Conservation (phyloP, 2,888 invertebrate genomes). For the Meganola albula region DNA sequence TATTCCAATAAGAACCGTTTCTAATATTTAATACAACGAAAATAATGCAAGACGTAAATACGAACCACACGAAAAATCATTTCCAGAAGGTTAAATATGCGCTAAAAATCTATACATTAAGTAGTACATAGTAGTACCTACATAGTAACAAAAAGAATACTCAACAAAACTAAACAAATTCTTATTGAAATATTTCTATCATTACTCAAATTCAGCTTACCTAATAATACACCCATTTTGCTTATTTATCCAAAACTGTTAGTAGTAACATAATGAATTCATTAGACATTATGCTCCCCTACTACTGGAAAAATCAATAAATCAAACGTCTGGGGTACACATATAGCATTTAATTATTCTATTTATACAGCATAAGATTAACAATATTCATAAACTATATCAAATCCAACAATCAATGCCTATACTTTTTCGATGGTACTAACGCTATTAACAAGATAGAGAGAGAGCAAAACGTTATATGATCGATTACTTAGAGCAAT, state of each 20-base stretch:
- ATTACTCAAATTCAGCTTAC: conserved; percentile 58
- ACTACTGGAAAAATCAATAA: conserved; percentile 68
- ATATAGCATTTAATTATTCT: conserved; percentile 77
- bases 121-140: no score
- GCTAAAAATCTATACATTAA: no score
- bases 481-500: conserved; percentile 48
- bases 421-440: conserved; percentile 72
- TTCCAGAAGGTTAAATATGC: no score
- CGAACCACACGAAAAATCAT: no score
- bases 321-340: conserved; percentile 71
- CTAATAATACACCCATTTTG: conserved; percentile 51
- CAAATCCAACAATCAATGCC: conserved; percentile 77
- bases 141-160: conserved; percentile 13
- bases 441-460: conserved; percentile 70
- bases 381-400: conserved; percentile 78
- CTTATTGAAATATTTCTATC: conserved; percentile 47
- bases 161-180: conserved; percentile 19
- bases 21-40: no score
- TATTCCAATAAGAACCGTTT: no score
- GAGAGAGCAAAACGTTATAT: conserved; percentile 68
- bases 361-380: conserved; percentile 78
- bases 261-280: conserved; percentile 48
- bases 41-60: no score
- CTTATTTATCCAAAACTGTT: conserved; percentile 43
- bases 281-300: conserved; percentile 34